Evolutionary conservation across 1,140 invertebrate species (phyloP).

Genomic region (Drosophila malerkotliana): DNA sequence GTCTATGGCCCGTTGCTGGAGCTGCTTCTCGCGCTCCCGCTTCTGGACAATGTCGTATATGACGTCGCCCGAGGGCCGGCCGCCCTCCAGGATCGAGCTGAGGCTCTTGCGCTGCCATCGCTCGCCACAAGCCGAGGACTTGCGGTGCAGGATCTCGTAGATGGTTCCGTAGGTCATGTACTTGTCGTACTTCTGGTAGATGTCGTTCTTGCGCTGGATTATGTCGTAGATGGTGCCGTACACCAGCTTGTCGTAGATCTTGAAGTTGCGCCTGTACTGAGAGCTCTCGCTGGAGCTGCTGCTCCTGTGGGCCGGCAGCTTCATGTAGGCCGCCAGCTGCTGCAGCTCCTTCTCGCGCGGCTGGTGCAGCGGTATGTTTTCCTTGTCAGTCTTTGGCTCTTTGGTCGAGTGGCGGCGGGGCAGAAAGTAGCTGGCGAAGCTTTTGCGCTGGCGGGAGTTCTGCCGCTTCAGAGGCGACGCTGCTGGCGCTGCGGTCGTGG

Average conservation of each 20-base stretch:
- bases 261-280: constrained; percentile 73
- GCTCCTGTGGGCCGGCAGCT: constrained; percentile 11
- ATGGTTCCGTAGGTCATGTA: constrained; percentile 84
- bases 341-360: constrained; percentile 22
- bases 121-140: constrained; percentile 53
- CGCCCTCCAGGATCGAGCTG: constrained; percentile 65
- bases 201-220: constrained; percentile 82
- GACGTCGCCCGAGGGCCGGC: constrained; percentile 44
- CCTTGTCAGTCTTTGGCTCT: constrained; percentile 58
- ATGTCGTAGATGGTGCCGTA: constrained; percentile 84
- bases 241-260: constrained; percentile 81
- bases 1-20: constrained; percentile 13
- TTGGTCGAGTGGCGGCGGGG: constrained; percentile 67
- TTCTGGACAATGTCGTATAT: constrained; percentile 78
- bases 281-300: constrained; percentile 15
- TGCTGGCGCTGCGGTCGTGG: constrained; percentile 5
- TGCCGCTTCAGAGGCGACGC: constrained; percentile 69
- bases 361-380: constrained; percentile 15
- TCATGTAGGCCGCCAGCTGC: constrained; percentile 50
- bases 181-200: constrained; percentile 83
- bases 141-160: constrained; percentile 82
- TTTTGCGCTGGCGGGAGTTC: constrained; percentile 80
- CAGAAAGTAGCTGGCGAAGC: constrained; percentile 75
- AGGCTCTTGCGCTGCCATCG: constrained; percentile 76
- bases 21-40: constrained; percentile 43